Evolutionary conservation across 2,113 vertebrate genomes (phyloP), one percentile per base, ranked within the genome.

Genomic region (Pithys albifrons): DNA sequence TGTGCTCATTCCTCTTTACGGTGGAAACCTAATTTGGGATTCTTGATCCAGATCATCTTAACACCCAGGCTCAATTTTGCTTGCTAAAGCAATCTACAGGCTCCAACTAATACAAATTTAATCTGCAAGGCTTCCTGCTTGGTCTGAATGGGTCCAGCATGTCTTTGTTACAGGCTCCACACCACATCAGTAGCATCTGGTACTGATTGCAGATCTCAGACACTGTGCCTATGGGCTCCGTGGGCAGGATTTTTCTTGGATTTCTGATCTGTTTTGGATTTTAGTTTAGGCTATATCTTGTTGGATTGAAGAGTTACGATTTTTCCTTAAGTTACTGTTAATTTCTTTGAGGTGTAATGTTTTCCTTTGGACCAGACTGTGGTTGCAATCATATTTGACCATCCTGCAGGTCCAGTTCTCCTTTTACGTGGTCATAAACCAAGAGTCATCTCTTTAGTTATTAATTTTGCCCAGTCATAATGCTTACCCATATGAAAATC

Each of bases 41-140:
- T 74, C 89, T 86, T 85, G 85, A 91, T 96, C 82, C 85, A 93
- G 72, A 85, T 66, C 70, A 66, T 88, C 93, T 66, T 95, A 96
- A 92, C 88, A 88, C 89, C 58, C 67, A 88, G 62, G 46, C 76
- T 96, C 85, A 92, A 43, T 91, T 93, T 92, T 92, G 86, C 88
- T 94, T 90, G 69, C 78, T 90, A 91, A 93, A 96, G 62, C 57
- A 81, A 94, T 77, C 76, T 82, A 73, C 41, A 77, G 51, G 24
- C 66, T 95, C 59, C 69, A 94, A 33, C 77, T 95, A 83, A 87
- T 80, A 89, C 64, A 92, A 89, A 85, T 89, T 85, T 95, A 86
- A 95, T 94, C 75, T 91, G 45, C 59, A 82, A 71, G 41, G 29
- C 37, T 91, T 94, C 79, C 70, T 74, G 45, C 66, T 84, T 87